Base-by-base conservation (phyloP, 1,140 invertebrate species). In the Ceratina australensis region DNA sequence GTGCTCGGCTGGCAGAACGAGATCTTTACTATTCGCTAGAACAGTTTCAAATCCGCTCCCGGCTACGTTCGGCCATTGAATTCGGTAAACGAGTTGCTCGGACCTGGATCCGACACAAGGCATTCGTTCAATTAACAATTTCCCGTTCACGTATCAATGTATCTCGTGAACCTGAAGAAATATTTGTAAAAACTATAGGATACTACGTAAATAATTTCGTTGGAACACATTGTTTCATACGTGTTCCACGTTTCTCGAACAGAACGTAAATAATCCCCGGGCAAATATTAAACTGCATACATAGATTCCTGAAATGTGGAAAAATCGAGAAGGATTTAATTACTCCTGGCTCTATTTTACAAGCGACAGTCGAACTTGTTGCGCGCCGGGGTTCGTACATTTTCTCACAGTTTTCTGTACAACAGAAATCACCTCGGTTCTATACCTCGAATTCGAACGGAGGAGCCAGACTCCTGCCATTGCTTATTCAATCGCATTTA, bases 291-390 rank as follows among this genome's bases (percentile, higher is more conserved):
- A 42, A 42, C 33, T 42, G 33, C 33, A 42, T 42, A 42, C 33
- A 42, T 42, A 42, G 33, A 42, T 42, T 7, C 33, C 3, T 42
- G 33, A 42, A 42, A 42, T 4, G 26, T 7, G 66, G 42, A 69
- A 60, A 76, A 69, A 60, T 69, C 5, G 33, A 3, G 12, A 0
- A 33, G 22, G 22, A 49, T 67, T 74, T 74, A 67, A 74, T 74
- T 74, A 74, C 16, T 33, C 18, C 16, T 18, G 20, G 50, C 33
- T 47, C n/a, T 20, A 22, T 47, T 69, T 68, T 50, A 69, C 64
- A 20, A 76, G 22, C 65, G n/a, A 52, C 54, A 60, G 24, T 56
- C 72, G 69, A 68, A 81, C 81, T 83, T 83, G 81, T 83, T 82
- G 79, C 81, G 81, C 63, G 42, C 64, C 57, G 33, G 24, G 7